Evolutionary conservation across 2,113 vertebrate species (phyloP), one percentile per base, ranked within the genome.

Genomic region (Hemichromis elongatus): DNA sequence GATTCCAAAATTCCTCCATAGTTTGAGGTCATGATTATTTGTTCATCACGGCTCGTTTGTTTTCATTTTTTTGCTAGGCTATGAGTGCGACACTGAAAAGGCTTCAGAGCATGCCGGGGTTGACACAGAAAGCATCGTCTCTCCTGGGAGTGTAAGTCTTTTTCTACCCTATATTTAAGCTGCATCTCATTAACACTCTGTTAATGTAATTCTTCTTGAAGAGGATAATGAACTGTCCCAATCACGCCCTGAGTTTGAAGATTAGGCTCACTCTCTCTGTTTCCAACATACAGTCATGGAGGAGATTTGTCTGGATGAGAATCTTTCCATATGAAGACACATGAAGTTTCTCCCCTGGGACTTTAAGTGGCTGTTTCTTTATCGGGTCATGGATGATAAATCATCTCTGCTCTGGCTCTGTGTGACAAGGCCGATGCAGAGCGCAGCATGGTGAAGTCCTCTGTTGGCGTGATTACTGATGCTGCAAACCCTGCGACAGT

Each of bases 371-470:
- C 42, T 63, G 85, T 85, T 85, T 88, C 78, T 94, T 83, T 68
- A 89, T 88, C 33, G 12, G 54, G 85, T 84, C 81, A 80, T 9
- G 61, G 89, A 80, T 81, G 86, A 94, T 92, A 85, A 90, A 93
- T 93, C 61, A 89, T 77, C 77, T 83, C 30, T 30, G 70, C 77
- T 63, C n/a, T 33, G 78, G 77, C 86, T 85, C 80, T 70, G 30
- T 73, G 81, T 88, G 86, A 92, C 92, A 90, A 88, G 82, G 88
- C 84, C 84, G 26, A 78, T n/a, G 42, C 63, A 63, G 57, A 81
- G 75, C 75, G 86, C 11, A 21, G 81, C 33, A 1, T 59, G 45
- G 63, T 79, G 75, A 86, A 84, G 82, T 79, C 30, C 6, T 30
- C 70, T n/a, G 66, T 59, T 80, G 81, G 56, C 4, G 55, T 53